Evolutionary conservation across 2,113 vertebrate species (phyloP).

Genomic region (Semicossyphus pulcher): DNA sequence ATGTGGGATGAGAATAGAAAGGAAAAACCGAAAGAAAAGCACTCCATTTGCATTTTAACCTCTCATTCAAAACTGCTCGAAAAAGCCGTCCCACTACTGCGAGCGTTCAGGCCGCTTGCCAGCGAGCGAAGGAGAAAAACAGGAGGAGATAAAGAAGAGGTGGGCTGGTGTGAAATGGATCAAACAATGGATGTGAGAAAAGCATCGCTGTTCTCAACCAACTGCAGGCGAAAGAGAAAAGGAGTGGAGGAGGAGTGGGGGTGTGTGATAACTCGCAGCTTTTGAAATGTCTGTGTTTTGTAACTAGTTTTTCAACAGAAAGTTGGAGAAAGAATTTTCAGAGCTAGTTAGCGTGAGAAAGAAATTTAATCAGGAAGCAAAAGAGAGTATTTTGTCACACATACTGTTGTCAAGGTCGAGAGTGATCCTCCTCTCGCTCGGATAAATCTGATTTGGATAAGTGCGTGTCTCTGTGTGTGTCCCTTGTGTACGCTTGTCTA

Average conservation of each 20-base stretch:
- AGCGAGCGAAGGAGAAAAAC: constrained; percentile 70
- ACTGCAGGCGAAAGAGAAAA: constrained; percentile 66
- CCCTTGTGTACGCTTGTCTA: constrained; percentile 8
- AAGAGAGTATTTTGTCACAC: constrained; percentile 9
- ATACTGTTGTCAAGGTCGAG: constrained; percentile 11
- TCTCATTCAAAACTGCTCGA: constrained; percentile 68
- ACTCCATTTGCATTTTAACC: constrained; percentile 64
- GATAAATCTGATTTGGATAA: constrained; percentile 8
- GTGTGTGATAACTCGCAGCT: constrained; percentile 68
- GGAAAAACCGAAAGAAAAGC: constrained; percentile 31
- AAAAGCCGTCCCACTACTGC: constrained; percentile 63
- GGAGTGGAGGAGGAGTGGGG: constrained; percentile 62
- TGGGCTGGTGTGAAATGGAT: constrained; percentile 79
- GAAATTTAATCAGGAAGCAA: constrained; percentile 17
- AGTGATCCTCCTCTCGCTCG: constrained; percentile 4
- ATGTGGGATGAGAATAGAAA: constrained; percentile 55
- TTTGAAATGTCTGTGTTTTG: constrained; percentile 70
- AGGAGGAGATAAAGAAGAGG: constrained; percentile 75
- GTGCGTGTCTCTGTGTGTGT: constrained; percentile 4
- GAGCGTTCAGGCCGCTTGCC: constrained; percentile 55
- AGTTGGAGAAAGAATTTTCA: constrained; percentile 54
- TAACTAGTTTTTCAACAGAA: constrained; percentile 55
- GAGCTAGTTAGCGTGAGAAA: constrained; percentile 1
- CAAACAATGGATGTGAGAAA: constrained; percentile 79
- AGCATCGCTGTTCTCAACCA: constrained; percentile 67